phyloP scores from a whole-genome alignment of 2,888 invertebrate genomes.

The Pocota personata region DNA sequence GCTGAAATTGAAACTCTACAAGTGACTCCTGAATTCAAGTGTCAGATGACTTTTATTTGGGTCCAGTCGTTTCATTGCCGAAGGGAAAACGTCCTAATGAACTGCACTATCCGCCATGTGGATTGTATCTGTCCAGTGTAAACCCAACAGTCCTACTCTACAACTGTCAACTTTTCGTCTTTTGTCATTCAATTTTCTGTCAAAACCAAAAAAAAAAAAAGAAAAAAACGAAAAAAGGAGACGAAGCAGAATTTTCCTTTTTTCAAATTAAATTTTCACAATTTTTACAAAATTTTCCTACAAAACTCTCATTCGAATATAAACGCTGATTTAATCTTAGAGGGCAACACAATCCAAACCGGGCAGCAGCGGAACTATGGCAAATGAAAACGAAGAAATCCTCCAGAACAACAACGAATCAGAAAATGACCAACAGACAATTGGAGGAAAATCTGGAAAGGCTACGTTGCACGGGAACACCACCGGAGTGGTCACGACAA shows the following conservation, averaged over 20 bases:
- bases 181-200: slow-evolving; percentile 58
- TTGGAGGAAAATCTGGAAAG: slow-evolving; percentile 42
- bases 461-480: slow-evolving; percentile 5
- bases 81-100: too few relatives aligned
- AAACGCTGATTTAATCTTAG: not conserved
- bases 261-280: slow-evolving; percentile 68
- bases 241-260: slow-evolving; percentile 66
- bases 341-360: not conserved
- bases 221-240: slow-evolving; percentile 56
- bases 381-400: slow-evolving; percentile 80
- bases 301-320: not conserved
- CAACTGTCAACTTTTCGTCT: slow-evolving; percentile 39
- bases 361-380: slow-evolving; percentile 76
- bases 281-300: slow-evolving; percentile 60
- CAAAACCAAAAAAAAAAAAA: slow-evolving; percentile 44
- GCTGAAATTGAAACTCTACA: too few relatives aligned
- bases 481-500: slow-evolving; percentile 27
- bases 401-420: slow-evolving; percentile 74
- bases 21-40: too few relatives aligned
- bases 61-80: too few relatives aligned
- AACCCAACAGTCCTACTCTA: not conserved
- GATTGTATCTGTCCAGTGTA: not conserved
- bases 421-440: slow-evolving; percentile 54
- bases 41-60: too few relatives aligned
- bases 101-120: not conserved